Evolutionary conservation across 2,888 invertebrate species (phyloP), one percentile per base, ranked within the genome.

Genomic region (Conops quadrifasciatus): DNA sequence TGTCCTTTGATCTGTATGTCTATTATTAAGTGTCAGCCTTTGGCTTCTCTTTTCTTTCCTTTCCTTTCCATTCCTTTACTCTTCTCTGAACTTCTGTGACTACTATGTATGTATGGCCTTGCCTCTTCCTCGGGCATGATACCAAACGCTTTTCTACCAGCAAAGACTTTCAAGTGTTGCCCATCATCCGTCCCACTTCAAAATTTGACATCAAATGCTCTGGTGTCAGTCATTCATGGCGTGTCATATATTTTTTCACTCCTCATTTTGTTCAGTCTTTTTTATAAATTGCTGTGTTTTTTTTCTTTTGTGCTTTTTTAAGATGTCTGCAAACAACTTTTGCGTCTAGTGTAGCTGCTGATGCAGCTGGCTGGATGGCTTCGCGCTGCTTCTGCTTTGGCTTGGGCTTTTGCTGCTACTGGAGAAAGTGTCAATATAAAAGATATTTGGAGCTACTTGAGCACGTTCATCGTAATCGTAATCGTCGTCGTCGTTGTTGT

Each of bases 181-280:
- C 58, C 21, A 13, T 24, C 9, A n/a, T 15, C n/a, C 49, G 49
- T 49, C 4, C 0, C 58, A 28, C 58, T 58, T 58, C 58, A 62
- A 63, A 47, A 45, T 63, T 47, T 43, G 63, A 47, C 63, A 47
- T 63, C 63, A 63, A 63, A 63, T 63, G 43, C 47, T 63, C 63
- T 45, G 45, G 43, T 63, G 43, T 28, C 63, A 62, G 5, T 19
- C 62, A 62, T 19, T 62, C 62, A 63, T 45, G 24, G 59, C 49
- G 58, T 24, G 24, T 58, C 26, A 16, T 24, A 36, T 9, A 19
- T 21, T 2, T 7, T 11, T 56, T 13, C 21, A 16, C 11, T 62
- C 19, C 9, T 30, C 1, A 19, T 21, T 62, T 43, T 43, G n/a
- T 59, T 59, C 15, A 13, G 9, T 60, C n/a, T 36, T 43, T 36